Evolutionary conservation across 2,113 vertebrate species (phyloP), one percentile per base, ranked within the genome.

Genomic region (Coptodon rendalli): DNA sequence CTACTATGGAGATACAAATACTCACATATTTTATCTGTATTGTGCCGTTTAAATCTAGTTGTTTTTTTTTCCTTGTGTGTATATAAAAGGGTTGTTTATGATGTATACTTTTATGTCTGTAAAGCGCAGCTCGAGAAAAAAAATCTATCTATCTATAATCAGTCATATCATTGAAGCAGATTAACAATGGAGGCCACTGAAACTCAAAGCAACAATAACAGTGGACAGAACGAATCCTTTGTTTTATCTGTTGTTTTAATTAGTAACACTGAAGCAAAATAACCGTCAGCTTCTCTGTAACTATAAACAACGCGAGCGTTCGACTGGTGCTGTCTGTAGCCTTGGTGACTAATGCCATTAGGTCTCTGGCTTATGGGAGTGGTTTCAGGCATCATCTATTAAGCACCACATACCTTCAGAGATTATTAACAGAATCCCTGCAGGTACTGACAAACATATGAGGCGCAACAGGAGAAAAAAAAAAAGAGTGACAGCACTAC

Each of bases 391-490:
- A 84, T 89, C 93, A 68, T 45, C 79, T 86, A 87, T 54, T 76
- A 83, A 85, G 80, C n/a, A 3, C 79, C 86, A 82, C 89, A 94
- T 94, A 91, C 90, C 90, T 94, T 92, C 84, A 91, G 92, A 93
- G 94, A 95, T 96, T 94, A 94, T 91, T 94, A 92, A 92, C 94
- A 90, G 91, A 86, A 86, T 92, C 92, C 89, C 90, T 92, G 89
- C 92, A 95, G 94, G 94, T 94, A 92, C 80, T 54, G 83, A 93
- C 93, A 94, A 91, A 91, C 76, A 86, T 84, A 81, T 27, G 86
- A 94, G 90, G 88, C 83, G 91, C 79, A 48, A 94, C 93, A 87
- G 89, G 91, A 90, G 91, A 4, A 6, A 13, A 5, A 38, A 92
- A 66, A 84, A 57, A 87, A 89, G 86, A 90, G 91, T 90, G 93